Percentiles rank a stretch among this genome's conserved stretches.
Evolutionary conservation across 2,797 vertebrate species (phyloP).

Genomic region (Novumbra hubbsi): DNA sequence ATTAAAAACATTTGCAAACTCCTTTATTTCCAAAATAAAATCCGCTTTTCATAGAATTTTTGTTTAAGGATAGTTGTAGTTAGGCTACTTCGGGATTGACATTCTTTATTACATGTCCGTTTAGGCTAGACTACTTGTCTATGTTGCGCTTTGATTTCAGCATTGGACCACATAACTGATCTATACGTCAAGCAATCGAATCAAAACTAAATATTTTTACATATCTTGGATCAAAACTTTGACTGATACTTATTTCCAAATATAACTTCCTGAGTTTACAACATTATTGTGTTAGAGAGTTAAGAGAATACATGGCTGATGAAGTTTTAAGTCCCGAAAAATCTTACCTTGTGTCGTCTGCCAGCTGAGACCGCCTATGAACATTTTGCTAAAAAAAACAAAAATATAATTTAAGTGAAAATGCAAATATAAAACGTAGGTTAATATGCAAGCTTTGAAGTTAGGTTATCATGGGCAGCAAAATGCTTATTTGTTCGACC

Average conservation of each 20-base stretch:
- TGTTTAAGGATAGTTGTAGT: background rate
- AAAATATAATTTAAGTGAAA: slow-evolving; percentile 10
- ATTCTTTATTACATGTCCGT: background rate
- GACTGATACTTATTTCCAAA: background rate
- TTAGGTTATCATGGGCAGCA: background rate
- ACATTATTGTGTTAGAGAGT: background rate
- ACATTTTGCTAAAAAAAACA: slow-evolving; percentile 86
- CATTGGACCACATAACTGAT: slow-evolving; percentile 19
- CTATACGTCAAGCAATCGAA: slow-evolving; percentile 11
- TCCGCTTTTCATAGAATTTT: background rate
- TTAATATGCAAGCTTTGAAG: background rate
- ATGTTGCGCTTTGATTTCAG: slow-evolving; percentile 47
- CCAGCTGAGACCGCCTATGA: slow-evolving; percentile 97
- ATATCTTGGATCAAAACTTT: background rate
- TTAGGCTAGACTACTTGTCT: slow-evolving; percentile 17
- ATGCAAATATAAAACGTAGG: background rate
- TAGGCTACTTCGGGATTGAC: background rate
- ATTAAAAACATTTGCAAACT: background rate
- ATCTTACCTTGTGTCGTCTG: slow-evolving; percentile 96
- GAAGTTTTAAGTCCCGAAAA: slow-evolving; percentile 36
- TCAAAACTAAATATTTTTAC: slow-evolving; percentile 25
- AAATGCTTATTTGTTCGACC: background rate
- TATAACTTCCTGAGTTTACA: background rate
- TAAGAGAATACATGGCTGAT: slow-evolving; percentile 14
- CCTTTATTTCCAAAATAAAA: background rate